Evolutionary conservation across 2,113 vertebrate genomes (phyloP), one percentile per base, ranked within the genome.

Genomic region (Oceanodroma tethys): DNA sequence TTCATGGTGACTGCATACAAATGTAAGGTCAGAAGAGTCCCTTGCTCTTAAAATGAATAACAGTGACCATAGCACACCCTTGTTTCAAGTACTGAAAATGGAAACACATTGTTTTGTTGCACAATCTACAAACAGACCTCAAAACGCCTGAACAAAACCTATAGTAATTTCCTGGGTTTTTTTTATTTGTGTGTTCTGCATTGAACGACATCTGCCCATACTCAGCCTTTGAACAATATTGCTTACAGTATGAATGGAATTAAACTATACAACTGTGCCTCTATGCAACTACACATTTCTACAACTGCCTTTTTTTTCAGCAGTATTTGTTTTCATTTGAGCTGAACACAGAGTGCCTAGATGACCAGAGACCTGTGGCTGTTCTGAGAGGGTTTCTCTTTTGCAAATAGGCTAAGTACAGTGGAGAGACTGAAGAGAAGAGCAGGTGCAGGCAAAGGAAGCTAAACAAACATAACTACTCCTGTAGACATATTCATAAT

Each of bases 161-260:
- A 0, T 1, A 20, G 20, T 47, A 14, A 59, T 58, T 88, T 56
- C 23, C 58, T 76, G 60, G 12, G 0, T 2, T 23, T 34, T 16
- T 26, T 16, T 23, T 14, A 4, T 56, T 67, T 73, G 13, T 30
- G 34, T 70, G 43, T 80, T 88, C 27, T 92, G 60, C 12, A 0
- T 4, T 50, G 43, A 63, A 16, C 6, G 3, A 7, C 34, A 25
- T 55, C 55, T 87, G 45, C 32, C 43, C 11, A 0, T 48, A 3
- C 67, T 62, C 71, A 22, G 8, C 60, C 40, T 79, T 53, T 19
- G 25, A 78, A 29, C 42, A 12, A 2, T 22, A 5, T 11, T 59
- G 68, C 43, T 27, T 25, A 19, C 6, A 17, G 25, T 7, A 8
- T 14, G 36, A 38, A 19, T 13, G 36, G 58, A 27, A 18, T 47